Percentiles rank a stretch among this genome's conserved stretches.
phyloP scores from a whole-genome alignment of 2,888 invertebrate species.

The Cosmia trapezina region DNA sequence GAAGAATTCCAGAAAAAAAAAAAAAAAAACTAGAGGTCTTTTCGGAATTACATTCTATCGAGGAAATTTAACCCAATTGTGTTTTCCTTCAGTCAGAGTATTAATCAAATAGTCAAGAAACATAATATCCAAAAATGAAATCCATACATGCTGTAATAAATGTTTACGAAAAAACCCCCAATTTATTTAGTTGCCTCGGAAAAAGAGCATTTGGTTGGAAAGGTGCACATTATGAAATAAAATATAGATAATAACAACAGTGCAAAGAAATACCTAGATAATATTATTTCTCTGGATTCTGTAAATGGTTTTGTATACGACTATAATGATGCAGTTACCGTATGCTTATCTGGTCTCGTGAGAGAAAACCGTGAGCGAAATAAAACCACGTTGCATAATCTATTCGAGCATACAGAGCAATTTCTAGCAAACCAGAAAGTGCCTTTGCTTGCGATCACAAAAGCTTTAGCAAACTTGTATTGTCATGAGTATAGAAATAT shows the following conservation, averaged over 20 bases:
- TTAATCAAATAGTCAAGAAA: too few species aligned
- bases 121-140: too few species aligned
- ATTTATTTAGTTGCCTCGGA: neutral
- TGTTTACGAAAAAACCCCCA: too few species aligned
- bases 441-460: neutral
- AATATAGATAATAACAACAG: neutral
- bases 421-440: slow-evolving; percentile 21
- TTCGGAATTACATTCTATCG: too few species aligned
- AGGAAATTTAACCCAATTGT: too few species aligned
- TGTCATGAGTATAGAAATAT: neutral
- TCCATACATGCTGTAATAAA: too few species aligned
- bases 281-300: slow-evolving; percentile 1
- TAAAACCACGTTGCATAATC: slow-evolving; percentile 29
- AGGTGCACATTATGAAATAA: neutral
- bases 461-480: neutral
- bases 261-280: slow-evolving; percentile 5
- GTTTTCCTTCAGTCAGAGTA: too few species aligned
- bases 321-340: slow-evolving; percentile 46
- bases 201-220: neutral
- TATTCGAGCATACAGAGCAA: neutral
- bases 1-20: too few species aligned
- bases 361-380: slow-evolving; percentile 30
- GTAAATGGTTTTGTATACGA: slow-evolving; percentile 32
- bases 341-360: slow-evolving; percentile 43
- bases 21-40: too few species aligned